phyloP scores from a whole-genome alignment of 2,888 invertebrate species.

The Drosophila multiciliata region DNA sequence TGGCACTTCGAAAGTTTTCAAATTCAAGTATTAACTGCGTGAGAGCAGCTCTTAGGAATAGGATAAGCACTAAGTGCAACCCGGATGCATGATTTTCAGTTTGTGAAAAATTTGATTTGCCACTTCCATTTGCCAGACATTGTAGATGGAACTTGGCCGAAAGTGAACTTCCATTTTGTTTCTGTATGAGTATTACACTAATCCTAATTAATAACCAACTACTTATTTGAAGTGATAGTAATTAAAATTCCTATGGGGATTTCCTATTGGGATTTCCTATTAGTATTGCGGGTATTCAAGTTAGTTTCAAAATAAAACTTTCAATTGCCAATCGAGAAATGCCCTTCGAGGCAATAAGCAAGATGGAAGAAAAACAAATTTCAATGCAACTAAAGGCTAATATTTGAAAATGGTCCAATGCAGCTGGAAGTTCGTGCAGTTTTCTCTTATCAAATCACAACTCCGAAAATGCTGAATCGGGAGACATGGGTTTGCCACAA shows the following conservation, averaged over 20 bases:
- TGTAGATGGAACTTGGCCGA: neutral
- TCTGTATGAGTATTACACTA: neutral
- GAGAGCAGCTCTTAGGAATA: conserved; percentile 11
- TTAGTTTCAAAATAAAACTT: neutral
- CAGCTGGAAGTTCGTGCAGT: neutral
- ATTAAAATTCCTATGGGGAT: no score
- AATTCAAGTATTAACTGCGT: conserved; percentile 31
- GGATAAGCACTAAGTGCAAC: conserved; percentile 37
- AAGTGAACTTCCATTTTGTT: neutral
- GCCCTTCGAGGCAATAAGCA: neutral
- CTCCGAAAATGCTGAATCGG: neutral
- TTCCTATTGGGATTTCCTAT: neutral
- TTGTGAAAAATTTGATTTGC: conserved; percentile 14
- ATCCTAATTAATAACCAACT: neutral
- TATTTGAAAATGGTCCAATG: neutral
- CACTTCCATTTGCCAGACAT: neutral
- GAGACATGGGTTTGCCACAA: neutral
- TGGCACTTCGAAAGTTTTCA: conserved; percentile 42
- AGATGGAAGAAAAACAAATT: neutral
- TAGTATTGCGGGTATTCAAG: neutral
- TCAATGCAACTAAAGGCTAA: neutral
- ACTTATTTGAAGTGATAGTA: neutral
- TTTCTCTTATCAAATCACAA: neutral
- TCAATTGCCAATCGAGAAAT: neutral
- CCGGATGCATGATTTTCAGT: conserved; percentile 6